Percentiles rank a stretch among this genome's conserved stretches.
phyloP scores from a whole-genome alignment of 1,140 invertebrate genomes.

The Hycleus phaleratus region DNA sequence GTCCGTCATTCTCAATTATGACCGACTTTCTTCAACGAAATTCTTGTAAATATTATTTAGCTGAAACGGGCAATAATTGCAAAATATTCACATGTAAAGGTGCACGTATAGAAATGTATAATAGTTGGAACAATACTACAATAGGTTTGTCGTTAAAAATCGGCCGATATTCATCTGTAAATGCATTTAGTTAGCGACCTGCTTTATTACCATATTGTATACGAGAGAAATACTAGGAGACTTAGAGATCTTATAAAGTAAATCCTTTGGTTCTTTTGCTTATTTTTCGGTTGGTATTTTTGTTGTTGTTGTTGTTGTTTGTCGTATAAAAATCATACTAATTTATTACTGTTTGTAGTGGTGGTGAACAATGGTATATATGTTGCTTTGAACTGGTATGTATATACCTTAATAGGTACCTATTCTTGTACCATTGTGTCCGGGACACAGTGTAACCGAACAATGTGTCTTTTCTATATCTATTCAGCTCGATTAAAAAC shows the following conservation, averaged over 20 bases:
- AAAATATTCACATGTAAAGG: background rate
- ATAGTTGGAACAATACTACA: conserved; percentile 17
- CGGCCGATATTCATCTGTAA: conserved; percentile 18
- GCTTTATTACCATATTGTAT: conserved; percentile 25
- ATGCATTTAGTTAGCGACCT: conserved; percentile 20
- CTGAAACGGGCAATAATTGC: conserved; percentile 13
- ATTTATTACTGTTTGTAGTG: conserved; percentile 25
- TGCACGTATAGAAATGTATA: too few species aligned
- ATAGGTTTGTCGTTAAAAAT: conserved; percentile 13
- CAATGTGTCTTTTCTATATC: conserved; percentile 20
- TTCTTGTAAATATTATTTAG: too few species aligned
- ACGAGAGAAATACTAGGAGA: conserved; percentile 11
- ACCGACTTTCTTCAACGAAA: too few species aligned
- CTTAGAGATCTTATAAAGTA: conserved; percentile 24
- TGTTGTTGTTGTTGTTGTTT: too few species aligned
- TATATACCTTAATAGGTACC: conserved; percentile 23
- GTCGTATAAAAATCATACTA: conserved; percentile 21
- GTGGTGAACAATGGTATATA: conserved; percentile 22
- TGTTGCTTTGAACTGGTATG: conserved; percentile 7
- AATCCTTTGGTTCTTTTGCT: background rate
- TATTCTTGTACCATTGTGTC: conserved; percentile 25
- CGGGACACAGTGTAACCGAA: conserved; percentile 22
- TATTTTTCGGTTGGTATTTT: background rate
- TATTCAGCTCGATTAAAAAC: conserved; percentile 2
- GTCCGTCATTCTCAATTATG: too few species aligned